Conservation (phyloP, 2,113 vertebrate genomes). For the Centrocercus urophasianus region DNA sequence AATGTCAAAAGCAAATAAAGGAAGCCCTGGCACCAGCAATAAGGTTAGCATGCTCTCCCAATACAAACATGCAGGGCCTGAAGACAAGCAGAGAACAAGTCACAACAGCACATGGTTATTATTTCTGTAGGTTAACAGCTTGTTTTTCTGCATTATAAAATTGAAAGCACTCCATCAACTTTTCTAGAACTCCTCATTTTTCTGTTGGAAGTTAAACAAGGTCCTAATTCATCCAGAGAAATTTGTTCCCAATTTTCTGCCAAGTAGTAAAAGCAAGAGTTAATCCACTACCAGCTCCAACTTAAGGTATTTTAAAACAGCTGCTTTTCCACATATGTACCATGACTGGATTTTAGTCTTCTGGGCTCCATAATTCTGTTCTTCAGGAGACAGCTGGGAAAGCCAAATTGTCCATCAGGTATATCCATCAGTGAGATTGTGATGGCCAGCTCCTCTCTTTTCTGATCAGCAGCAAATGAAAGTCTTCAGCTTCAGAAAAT, state of each 20-base stretch:
- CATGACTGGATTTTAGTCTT: not conserved
- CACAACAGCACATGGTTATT: not conserved
- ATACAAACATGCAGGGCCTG: not conserved
- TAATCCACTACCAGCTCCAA: slow-evolving; percentile 43
- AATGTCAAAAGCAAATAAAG: slow-evolving; percentile 52
- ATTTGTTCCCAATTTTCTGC: not conserved
- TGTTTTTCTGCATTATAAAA: slow-evolving; percentile 57
- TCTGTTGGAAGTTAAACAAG: slow-evolving; percentile 50
- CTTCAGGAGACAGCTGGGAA: not conserved
- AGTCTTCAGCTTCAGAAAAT: not conserved
- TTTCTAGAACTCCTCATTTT: slow-evolving; percentile 40
- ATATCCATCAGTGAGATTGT: not conserved
- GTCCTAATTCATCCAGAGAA: slow-evolving; percentile 43
- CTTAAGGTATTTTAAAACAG: not conserved
- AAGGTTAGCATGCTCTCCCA: slow-evolving; percentile 17
- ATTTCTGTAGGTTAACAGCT: slow-evolving; percentile 45
- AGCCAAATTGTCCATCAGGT: not conserved
- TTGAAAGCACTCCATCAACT: slow-evolving; percentile 42
- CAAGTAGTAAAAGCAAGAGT: slow-evolving; percentile 42
- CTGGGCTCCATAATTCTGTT: not conserved
- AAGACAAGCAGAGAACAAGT: slow-evolving; percentile 52
- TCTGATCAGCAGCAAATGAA: not conserved
- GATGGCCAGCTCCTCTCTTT: not conserved
- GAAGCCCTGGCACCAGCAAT: slow-evolving; percentile 31
- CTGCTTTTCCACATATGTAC: not conserved